Base-by-base conservation (phyloP, 2,113 vertebrate species). In the Anoura caudifer region DNA sequence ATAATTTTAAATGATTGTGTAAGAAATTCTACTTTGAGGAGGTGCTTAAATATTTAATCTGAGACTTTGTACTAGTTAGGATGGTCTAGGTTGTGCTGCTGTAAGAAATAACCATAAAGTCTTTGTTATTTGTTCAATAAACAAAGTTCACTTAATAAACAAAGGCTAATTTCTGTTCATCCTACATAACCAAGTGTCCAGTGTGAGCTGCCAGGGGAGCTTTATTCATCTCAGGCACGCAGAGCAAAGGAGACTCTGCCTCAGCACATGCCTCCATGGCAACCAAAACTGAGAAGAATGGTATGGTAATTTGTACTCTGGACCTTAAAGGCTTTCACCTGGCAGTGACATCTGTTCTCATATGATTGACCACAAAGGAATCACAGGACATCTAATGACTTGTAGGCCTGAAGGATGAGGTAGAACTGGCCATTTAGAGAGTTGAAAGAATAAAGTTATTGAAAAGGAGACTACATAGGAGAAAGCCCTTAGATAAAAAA, bases 1-100 rank as follows among this genome's bases (percentile, higher is more conserved):
- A 11, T 14, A 8, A 80, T 90, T 90, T 84, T 50, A 83, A 88
- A 79, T 90, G 43, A 77, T 19, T 73, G 43, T 54, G 0, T 77
- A 81, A 89, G 41, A 92, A 70, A 76, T 87, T 94, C 8, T 7
- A 63, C 24, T 61, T 20, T 61, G 26, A 61, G 83, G 43, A 92
- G 14, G 59, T n/a, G 4, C 33, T 9, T 59, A 59, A 59, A 24
- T 59, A 13, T 91, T 92, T 81, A 80, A 20, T 82, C 26, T 76
- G 22, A 94, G 24, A 45, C n/a, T 31, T 56, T 87, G 24, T 43
- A 12, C 90, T 84, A 79, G 28, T 77, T 47, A 77, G 16, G 33
- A 41, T 77, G 24, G 38, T 41, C 33, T 76, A 41, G 2, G 19
- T 54, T 54, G 47, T 86, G 22, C 17, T 89, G 8, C 56, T 75